Evolutionary conservation across 2,797 vertebrate genomes (phyloP).

Genomic region (Hafferia zeledoni): DNA sequence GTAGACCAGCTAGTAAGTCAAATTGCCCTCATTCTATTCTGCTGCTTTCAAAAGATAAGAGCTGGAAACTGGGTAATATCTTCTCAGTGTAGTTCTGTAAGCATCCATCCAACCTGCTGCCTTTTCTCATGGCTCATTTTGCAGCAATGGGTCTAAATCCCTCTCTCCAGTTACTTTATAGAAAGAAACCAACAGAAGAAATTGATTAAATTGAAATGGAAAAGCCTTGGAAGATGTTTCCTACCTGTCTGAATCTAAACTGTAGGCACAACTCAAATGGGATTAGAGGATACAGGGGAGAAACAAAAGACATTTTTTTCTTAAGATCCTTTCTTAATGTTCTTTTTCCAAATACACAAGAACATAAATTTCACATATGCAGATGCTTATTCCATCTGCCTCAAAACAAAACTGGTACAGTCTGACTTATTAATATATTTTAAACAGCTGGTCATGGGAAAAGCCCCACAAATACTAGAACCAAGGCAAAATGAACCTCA

Average conservation of each 20-base stretch:
- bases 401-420: not conserved
- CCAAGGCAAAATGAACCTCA: not conserved
- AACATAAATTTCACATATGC: not conserved
- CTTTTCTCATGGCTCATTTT: not conserved
- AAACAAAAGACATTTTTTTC: not conserved
- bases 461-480: not conserved
- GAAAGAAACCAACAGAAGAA: not conserved
- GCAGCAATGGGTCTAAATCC: not conserved
- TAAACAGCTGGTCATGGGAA: not conserved
- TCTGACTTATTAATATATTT: not conserved
- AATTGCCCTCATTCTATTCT: slow-evolving; percentile 29
- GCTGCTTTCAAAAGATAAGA: not conserved
- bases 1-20: not conserved
- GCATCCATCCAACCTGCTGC: not conserved
- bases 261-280: not conserved
- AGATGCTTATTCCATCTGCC: not conserved
- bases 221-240: not conserved
- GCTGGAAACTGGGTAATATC: not conserved
- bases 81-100: not conserved
- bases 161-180: not conserved
- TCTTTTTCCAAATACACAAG: not conserved
- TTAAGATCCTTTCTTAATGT: not conserved
- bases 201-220: not conserved
- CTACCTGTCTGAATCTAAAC: not conserved
- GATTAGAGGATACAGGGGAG: not conserved